Evolutionary conservation across 2,113 vertebrate genomes (phyloP).

Genomic region (Nestor notabilis): DNA sequence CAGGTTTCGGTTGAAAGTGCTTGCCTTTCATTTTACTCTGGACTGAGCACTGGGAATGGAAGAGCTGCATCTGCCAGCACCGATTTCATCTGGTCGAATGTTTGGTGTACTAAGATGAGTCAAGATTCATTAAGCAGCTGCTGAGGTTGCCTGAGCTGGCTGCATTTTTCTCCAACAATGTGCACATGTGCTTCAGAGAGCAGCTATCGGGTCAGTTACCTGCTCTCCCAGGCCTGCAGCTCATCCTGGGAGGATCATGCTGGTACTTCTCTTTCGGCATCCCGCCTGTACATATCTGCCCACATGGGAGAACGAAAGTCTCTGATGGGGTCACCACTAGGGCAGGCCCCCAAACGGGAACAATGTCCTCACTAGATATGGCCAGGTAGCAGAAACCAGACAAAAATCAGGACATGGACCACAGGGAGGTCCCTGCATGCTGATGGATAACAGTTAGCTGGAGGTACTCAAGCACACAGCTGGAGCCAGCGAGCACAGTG

Average conservation of each 20-base stretch:
- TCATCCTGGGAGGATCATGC: neutral
- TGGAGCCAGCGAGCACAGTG: neutral
- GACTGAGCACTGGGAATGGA: neutral
- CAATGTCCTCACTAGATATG: neutral
- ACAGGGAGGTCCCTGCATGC: neutral
- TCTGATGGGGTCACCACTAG: neutral
- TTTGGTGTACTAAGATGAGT: neutral
- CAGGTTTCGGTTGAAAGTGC: neutral
- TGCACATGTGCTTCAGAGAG: neutral
- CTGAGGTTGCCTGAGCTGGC: neutral
- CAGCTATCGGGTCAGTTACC: neutral
- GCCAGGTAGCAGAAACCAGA: neutral
- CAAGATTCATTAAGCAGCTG: slow-evolving; percentile 10
- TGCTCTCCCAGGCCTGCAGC: neutral
- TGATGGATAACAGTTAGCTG: neutral
- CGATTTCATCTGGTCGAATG: neutral
- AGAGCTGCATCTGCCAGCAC: neutral
- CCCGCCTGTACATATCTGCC: neutral
- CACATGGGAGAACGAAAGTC: neutral
- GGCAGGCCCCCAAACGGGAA: neutral
- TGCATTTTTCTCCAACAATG: fast-evolving
- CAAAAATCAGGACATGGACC: neutral
- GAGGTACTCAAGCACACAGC: neutral
- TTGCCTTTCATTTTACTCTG: slow-evolving; percentile 40
- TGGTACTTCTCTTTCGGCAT: neutral